A percentile compares a stretch with the other conserved stretches of the same genome.
Evolutionary conservation across 2,888 invertebrate genomes (phyloP).

Genomic region (Melikaiella ostensackeni): DNA sequence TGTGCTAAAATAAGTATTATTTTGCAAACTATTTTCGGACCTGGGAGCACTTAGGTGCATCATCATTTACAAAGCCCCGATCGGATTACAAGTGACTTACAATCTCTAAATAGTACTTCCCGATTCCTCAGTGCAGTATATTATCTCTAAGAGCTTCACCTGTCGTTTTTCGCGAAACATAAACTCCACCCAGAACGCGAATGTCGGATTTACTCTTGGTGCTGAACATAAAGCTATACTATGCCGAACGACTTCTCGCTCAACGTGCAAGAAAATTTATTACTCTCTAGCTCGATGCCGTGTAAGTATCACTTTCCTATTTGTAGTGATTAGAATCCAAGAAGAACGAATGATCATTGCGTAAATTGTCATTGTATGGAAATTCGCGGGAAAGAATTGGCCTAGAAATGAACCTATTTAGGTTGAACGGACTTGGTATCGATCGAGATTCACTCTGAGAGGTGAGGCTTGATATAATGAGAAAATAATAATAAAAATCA

Average conservation of each 20-base stretch:
- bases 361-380: conserved; percentile 21
- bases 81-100: conserved; percentile 10
- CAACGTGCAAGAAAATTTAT: conserved; percentile 34
- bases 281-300: not conserved
- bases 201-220: conserved; percentile 20
- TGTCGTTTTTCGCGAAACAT: conserved; percentile 35
- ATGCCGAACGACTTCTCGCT: conserved; percentile 22
- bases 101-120: conserved; percentile 16
- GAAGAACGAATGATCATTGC: conserved; percentile 9
- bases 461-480: not conserved
- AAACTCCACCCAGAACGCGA: conserved; percentile 34
- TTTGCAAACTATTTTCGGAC: conserved; percentile 2
- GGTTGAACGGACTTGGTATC: not conserved
- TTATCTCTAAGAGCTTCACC: conserved; percentile 10
- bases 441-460: not conserved
- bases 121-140: not conserved
- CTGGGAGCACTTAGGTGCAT: not conserved
- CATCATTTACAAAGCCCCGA: not conserved
- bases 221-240: conserved; percentile 12
- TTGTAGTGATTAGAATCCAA: conserved; percentile 31
- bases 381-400: not conserved
- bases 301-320: conserved; percentile 8
- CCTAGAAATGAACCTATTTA: conserved; percentile 11
- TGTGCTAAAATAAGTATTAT: not conserved
- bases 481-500: not conserved